These are phyloP conservation scores for Temnothorax longispinosus DNA, from an alignment of 1,140 invertebrate genomes.

Conservation along the genomic window DNA sequence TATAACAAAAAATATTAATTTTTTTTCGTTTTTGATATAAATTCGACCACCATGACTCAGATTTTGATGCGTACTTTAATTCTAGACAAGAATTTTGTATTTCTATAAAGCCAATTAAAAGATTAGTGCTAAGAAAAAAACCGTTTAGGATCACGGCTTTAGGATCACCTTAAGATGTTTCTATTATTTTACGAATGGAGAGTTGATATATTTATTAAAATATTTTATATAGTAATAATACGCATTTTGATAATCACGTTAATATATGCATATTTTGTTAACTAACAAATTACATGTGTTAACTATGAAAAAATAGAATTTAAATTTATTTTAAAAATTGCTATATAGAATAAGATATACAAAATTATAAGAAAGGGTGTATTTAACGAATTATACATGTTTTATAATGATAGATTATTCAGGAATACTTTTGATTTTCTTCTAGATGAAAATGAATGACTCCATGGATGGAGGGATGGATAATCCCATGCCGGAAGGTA, in stretches of 20 bases:
- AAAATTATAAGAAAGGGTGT: neutral
- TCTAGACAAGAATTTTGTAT: too few species aligned
- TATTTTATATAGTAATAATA: neutral
- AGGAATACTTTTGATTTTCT: neutral
- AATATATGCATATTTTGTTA: neutral
- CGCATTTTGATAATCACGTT: neutral
- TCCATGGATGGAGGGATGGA: constrained; percentile 81
- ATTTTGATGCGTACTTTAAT: too few species aligned
- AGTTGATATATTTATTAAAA: neutral
- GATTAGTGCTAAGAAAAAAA: too few species aligned
- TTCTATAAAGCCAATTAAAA: too few species aligned
- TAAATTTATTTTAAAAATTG: neutral
- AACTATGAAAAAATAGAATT: neutral
- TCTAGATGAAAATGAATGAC: constrained; percentile 83
- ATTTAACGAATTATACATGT: neutral
- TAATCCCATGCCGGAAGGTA: constrained; percentile 61
- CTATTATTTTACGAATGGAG: neutral
- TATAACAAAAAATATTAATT: too few species aligned
- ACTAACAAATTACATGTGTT: neutral
- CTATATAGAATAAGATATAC: neutral
- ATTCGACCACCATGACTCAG: too few species aligned
- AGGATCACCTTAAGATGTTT: too few species aligned
- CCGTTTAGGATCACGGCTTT: too few species aligned
- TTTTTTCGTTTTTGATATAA: too few species aligned
- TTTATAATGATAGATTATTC: neutral